Evolutionary conservation across 2,797 vertebrate species (phyloP).

Genomic region (Melanotaenia boesemani): DNA sequence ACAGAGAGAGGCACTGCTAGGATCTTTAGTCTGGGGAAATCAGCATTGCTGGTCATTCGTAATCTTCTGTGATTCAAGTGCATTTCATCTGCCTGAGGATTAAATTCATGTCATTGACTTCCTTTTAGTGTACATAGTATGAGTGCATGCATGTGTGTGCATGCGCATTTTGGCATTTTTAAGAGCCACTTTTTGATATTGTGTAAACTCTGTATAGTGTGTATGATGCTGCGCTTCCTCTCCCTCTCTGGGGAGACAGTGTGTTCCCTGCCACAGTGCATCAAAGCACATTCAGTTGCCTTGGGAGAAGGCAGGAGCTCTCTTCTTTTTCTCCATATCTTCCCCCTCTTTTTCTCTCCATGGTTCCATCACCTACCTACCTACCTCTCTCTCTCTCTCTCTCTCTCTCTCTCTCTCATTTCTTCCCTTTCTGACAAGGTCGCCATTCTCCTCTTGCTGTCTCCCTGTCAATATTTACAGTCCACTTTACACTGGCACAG

Average conservation of each 20-base stretch:
- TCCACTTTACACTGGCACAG: conserved; percentile 74
- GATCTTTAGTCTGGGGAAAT: conserved; percentile 48
- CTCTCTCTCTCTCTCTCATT: conserved; percentile 22
- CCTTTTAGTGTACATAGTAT: conserved; percentile 2
- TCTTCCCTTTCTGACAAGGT: conserved; percentile 70
- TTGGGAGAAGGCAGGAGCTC: conserved; percentile 74
- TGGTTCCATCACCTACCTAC: conserved; percentile 40
- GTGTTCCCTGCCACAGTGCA: conserved; percentile 84
- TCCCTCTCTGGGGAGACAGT: conserved; percentile 78
- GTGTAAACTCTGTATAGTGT: conserved; percentile 55
- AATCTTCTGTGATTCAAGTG: conserved; percentile 69
- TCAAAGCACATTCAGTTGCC: conserved; percentile 82
- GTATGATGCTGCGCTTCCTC: conserved; percentile 46
- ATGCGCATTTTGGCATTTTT: conserved; percentile 66
- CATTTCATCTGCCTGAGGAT: conserved; percentile 73
- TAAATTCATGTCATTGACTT: conserved; percentile 71
- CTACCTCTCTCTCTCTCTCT: conserved; percentile 8
- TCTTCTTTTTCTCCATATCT: conserved; percentile 13
- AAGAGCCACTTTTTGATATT: conserved; percentile 57
- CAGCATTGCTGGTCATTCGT: conserved; percentile 60
- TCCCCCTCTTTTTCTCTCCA: conserved; percentile 4
- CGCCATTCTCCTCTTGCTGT: conserved; percentile 61
- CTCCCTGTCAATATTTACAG: conserved; percentile 81
- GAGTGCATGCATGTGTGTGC: conserved; percentile 12
- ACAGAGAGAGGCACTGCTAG: conserved; percentile 17